Base-by-base conservation (phyloP, 2,888 invertebrate species). In the Entomobrya proxima region DNA sequence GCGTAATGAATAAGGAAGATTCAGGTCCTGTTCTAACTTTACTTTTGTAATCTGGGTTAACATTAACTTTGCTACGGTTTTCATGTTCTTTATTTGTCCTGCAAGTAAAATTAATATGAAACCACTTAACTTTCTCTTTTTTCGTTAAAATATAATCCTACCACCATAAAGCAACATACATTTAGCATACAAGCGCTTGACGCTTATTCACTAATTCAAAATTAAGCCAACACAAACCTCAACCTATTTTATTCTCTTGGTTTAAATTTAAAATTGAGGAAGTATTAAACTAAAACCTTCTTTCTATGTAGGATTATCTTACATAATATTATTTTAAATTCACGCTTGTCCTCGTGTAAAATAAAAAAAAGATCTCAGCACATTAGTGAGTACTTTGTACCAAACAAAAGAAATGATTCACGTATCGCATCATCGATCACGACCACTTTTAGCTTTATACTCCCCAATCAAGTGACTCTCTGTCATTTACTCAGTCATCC, bases 371-470 rank as follows among this genome's bases (percentile, higher is more conserved):
- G 67, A 40, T 67, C 30, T 13, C 30, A n/a, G n/a, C n/a, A n/a
- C n/a, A n/a, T 52, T 52, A 24, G 9, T 24, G 18, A 18, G 27
- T 11, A 27, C 4, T 58, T 58, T 30, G n/a, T 58, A 27, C 64
- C 35, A n/a, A 27, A 55, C 18, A 55, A 13, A 15, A 35, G 24
- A 55, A 40, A 55, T 77, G 78, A 47, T 40, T 79, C 69, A 67
- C 55, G 27, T 67, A 69, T 79, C 79, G 79, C 79, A 79, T 79
- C 79, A 79, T 79, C 35, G 79, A 79, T 69, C 69, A 79, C 61
- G 35, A 64, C 35, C 61, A 35, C 18, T 18, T 67, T 37, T 55
- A 27, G 15, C 35, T 64, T 47, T 47, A 15, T 3, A 47, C 2
- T 6, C 11, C n/a, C 67, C 15, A 55, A 75, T 75, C 50, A 55